phyloP scores from a whole-genome alignment of 2,888 invertebrate species.

The Agrochola litura region DNA sequence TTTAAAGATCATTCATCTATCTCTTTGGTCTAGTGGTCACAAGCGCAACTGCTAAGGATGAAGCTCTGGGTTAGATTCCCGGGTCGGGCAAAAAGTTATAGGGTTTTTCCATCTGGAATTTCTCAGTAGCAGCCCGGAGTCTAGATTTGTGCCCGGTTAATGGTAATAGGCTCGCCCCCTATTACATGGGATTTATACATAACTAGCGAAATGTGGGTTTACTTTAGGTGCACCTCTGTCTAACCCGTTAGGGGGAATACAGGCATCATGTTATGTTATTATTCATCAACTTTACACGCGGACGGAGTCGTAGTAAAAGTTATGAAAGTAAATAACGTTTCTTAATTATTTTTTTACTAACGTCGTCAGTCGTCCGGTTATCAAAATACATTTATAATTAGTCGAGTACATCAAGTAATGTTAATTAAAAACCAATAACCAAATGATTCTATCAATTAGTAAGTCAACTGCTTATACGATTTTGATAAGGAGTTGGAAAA shows the following conservation, averaged over 20 bases:
- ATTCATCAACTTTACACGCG: not conserved
- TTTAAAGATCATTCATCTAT: too few relatives aligned
- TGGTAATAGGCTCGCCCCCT: too few relatives aligned
- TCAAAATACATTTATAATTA: slow-evolving; percentile 32
- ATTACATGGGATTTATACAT: not conserved
- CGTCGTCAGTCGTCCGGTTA: slow-evolving; percentile 4
- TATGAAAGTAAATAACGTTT: not conserved
- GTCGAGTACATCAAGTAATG: slow-evolving; percentile 13
- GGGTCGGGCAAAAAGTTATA: too few relatives aligned
- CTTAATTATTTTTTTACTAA: slow-evolving; percentile 1
- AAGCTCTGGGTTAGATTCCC: too few relatives aligned
- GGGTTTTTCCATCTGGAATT: not conserved
- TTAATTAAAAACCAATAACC: slow-evolving; percentile 21
- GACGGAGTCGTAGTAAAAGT: not conserved
- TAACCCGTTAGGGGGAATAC: too few relatives aligned
- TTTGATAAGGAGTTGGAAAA: not conserved
- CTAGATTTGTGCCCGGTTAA: not conserved
- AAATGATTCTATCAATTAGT: not conserved
- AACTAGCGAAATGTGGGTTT: not conserved
- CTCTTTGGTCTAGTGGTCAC: not conserved
- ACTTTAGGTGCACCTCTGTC: too few relatives aligned
- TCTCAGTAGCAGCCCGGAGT: not conserved
- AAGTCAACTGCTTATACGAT: not conserved
- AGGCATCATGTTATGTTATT: not conserved
- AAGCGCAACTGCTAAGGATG: too few relatives aligned